Evolutionary conservation across 1,140 invertebrate genomes (phyloP), one percentile per base, ranked within the genome.

Genomic region (Pissodes strobi): DNA sequence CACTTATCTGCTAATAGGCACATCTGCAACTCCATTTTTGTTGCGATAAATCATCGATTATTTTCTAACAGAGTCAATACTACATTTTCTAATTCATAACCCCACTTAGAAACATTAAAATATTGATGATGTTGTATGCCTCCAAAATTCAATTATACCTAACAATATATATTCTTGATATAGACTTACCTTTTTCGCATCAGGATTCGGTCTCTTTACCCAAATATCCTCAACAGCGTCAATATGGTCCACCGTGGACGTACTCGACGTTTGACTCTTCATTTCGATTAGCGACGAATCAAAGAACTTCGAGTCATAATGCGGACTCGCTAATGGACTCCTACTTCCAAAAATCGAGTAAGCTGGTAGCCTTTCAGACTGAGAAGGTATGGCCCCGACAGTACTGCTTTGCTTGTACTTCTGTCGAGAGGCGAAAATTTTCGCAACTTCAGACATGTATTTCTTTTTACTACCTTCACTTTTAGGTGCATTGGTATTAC

Each of bases 221-320:
- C 88, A 90, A 66, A 90, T 84, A 61, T 90, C 88, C 70, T 90
- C 88, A 0, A 78, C 82, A 46, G 65, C 71, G 13, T 66, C 70
- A 1, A 78, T 81, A 60, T 81, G 79, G 70, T 88, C 85, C 8
- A 88, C 75, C 0, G 86, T 86, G 30, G 83, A 82, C 48, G 83
- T 81, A 67, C 85, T 89, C 55, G 86, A 86, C 1, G 86, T 85
- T 19, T 86, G 84, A 62, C 87, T 88, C 72, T 89, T 89, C 80
- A 93, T 91, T 78, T 91, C 89, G 59, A 93, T 88, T 56, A 93
- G 79, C 63, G 88, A 90, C 64, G 86, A 86, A 76, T 92, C 90
- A 72, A 92, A 92, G 79, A 90, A 93, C 60, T 86, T 82, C 67
- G 88, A 88, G 75, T 91, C 90, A 30, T 89, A 80, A 77, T 92